A percentile compares a stretch with the other conserved stretches of the same genome.
Evolutionary conservation across 2,113 vertebrate species (phyloP).

Genomic region (Poeciliopsis prolifica): DNA sequence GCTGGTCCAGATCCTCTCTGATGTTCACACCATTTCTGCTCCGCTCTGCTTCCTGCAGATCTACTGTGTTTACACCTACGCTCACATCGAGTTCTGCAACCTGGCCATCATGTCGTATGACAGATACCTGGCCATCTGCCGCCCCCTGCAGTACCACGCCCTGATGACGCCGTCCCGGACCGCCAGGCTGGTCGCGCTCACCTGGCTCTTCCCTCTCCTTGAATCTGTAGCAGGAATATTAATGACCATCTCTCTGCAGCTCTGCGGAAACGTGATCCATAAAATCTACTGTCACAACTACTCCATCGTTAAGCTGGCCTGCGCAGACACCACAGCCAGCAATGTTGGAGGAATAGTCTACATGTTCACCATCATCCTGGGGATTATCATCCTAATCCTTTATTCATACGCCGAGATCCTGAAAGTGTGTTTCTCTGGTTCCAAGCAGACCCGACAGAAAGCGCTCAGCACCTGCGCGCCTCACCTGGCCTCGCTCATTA

Average conservation of each 20-base stretch:
- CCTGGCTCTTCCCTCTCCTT: conserved; percentile 1
- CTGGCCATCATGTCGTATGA: conserved; percentile 74
- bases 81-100: neutral
- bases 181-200: neutral
- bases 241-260: conserved; percentile 1
- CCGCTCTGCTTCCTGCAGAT: conserved; percentile 24
- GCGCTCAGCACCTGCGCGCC: conserved; percentile 47
- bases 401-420: conserved; percentile 32
- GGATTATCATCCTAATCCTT: conserved; percentile 25
- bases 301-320: conserved; percentile 58
- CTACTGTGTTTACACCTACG: conserved; percentile 8
- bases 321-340: conserved; percentile 47
- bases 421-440: conserved; percentile 32
- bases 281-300: conserved; percentile 66
- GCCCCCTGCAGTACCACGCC: conserved; percentile 67
- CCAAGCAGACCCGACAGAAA: conserved; percentile 4
- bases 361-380: neutral
- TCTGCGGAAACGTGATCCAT: conserved; percentile 22
- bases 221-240: neutral
- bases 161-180: conserved; percentile 41
- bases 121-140: conserved; percentile 72
- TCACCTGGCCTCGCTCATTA: conserved; percentile 56
- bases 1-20: conserved; percentile 9
- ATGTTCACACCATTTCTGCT: neutral
- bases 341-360: conserved; percentile 49